phyloP scores from a whole-genome alignment of 1,140 invertebrate species.

The Whitmania pigra region DNA sequence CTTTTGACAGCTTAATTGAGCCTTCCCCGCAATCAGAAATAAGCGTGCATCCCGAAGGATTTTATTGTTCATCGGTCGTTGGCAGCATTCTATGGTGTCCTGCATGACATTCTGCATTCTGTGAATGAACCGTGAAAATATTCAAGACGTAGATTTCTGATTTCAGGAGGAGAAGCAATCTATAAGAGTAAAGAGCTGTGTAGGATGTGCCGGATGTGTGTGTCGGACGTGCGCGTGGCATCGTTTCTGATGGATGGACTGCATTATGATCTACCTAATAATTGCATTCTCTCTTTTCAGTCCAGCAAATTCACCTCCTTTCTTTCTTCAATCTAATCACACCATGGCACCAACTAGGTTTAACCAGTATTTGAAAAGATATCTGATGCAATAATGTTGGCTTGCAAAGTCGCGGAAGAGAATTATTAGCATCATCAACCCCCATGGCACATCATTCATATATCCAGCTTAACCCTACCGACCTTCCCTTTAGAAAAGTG shows the following conservation, averaged over 20 bases:
- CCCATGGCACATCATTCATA: too few species aligned
- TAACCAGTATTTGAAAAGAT: neutral
- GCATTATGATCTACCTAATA: constrained; percentile 11
- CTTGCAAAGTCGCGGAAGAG: neutral
- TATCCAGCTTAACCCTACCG: too few species aligned
- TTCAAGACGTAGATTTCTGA: neutral
- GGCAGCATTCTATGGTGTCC: neutral
- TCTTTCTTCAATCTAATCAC: neutral
- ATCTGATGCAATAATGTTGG: too few species aligned
- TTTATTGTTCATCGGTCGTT: neutral
- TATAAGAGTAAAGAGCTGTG: constrained; percentile 10
- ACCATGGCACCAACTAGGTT: neutral
- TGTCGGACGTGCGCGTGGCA: constrained; percentile 11
- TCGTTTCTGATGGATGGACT: constrained; percentile 10
- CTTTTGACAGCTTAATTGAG: constrained; percentile 11
- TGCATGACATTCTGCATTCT: neutral
- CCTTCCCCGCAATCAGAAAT: neutral
- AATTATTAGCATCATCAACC: too few species aligned
- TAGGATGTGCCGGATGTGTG: constrained; percentile 8
- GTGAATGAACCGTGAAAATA: neutral
- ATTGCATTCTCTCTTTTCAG: constrained; percentile 1
- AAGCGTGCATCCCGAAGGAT: neutral
- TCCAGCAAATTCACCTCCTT: neutral
- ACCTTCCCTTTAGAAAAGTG: too few species aligned
- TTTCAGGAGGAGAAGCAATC: constrained; percentile 5